Evolutionary conservation across 2,888 invertebrate genomes (phyloP).

Genomic region (Trisateles emortualis): DNA sequence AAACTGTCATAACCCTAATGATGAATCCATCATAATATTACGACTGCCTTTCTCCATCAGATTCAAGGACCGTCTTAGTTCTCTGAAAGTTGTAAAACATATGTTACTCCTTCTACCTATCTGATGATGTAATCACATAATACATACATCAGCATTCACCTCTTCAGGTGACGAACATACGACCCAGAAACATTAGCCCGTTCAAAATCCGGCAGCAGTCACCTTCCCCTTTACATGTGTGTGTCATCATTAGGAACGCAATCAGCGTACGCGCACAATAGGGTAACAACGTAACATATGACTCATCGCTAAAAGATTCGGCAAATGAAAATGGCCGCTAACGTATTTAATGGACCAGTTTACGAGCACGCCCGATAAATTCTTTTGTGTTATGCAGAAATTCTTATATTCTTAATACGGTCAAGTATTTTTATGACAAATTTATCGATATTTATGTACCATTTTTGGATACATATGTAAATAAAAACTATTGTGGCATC

Average conservation of each 20-base stretch:
- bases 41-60: no score
- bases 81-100: no score
- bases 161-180: neutral
- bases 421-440: constrained; percentile 1
- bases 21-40: no score
- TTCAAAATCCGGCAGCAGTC: constrained; percentile 3
- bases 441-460: neutral
- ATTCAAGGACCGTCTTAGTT: no score
- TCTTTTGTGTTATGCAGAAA: constrained; percentile 28
- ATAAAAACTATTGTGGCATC: neutral
- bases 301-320: constrained; percentile 57
- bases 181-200: neutral
- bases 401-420: constrained; percentile 3
- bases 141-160: no score
- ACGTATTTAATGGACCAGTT: constrained; percentile 45
- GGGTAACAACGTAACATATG: constrained; percentile 50
- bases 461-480: neutral
- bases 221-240: constrained; percentile 20
- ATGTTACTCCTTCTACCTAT: no score
- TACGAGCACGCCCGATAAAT: constrained; percentile 38
- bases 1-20: no score
- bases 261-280: constrained; percentile 49
- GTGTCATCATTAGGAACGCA: constrained; percentile 52
- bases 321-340: constrained; percentile 50
- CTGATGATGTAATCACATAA: no score